Base-by-base conservation (phyloP, 2,888 invertebrate genomes). In the Polylopha cassiicola region DNA sequence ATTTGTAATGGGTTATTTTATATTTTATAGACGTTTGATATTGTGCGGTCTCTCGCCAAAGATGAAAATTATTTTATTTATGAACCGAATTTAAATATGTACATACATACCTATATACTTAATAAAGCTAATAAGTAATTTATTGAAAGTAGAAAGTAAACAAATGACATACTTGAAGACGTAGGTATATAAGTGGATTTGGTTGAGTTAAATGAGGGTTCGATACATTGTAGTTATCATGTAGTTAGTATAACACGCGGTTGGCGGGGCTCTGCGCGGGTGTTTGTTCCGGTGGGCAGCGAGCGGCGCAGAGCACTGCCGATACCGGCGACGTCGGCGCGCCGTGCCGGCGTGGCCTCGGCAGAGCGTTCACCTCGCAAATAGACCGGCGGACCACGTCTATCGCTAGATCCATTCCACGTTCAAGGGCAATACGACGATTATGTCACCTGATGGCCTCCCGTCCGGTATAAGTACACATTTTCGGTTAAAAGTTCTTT, bases 291-390 rank as follows among this genome's bases (percentile, higher is more conserved):
- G 61, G 53, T 51, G 60, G 20, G 47, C 46, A 33, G 34, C 50
- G 48, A 33, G 34, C 50, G 48, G 38, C 43, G 38, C 31, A 22
- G 31, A 13, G 42, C 31, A 27, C 42, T 36, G 33, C 33, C 36
- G 30, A 44, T 44, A 28, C 43, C 42, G 39, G 39, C 39, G 43
- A 23, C 39, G 51, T 46, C 46, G 46, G 44, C 53, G 44, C 46
- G 49, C 46, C 53, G 44, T 45, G 49, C 46, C 57, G 58, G 52
- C 58, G 54, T 72, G 78, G 70, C 82, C 81, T 82, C 82, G 80
- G 62, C 47, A 49, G 82, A 75, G 58, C 80, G 62, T 82, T 84
- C 71, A 82, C 80, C 82, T 78, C 73, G 71, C 70, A 63, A 72
- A 73, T 71, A 68, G 61, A 64, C 55, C 51, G 48, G 49, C 61